These are phyloP conservation scores for Prietella phreatophila DNA, from an alignment of 2,113 vertebrate species.

Conservation along the genomic window DNA sequence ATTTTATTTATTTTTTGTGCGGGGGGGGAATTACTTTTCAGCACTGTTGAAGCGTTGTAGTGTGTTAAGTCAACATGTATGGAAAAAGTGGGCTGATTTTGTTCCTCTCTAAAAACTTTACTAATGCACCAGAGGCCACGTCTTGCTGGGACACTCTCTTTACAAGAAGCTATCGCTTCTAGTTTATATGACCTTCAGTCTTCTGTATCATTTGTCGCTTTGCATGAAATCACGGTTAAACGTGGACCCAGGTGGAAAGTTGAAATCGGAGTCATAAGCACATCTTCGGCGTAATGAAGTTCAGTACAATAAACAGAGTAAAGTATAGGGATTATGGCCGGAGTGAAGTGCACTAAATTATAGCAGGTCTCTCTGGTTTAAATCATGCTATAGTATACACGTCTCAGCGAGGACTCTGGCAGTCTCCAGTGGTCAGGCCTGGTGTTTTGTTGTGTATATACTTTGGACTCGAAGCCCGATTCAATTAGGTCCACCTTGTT, in stretches of 20 bases:
- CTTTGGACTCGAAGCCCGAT: constrained; percentile 29
- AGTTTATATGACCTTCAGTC: not conserved
- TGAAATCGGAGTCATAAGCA: not conserved
- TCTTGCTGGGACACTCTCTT: not conserved
- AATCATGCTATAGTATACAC: not conserved
- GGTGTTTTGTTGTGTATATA: constrained; percentile 20
- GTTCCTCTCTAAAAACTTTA: not conserved
- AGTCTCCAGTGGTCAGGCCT: constrained; percentile 29
- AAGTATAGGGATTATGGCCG: not conserved
- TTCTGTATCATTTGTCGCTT: not conserved
- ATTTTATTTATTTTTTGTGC: too few species aligned
- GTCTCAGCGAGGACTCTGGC: not conserved
- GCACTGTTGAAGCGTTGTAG: not conserved
- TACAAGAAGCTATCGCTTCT: not conserved
- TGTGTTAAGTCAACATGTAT: constrained; percentile 23
- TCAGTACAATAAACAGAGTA: not conserved
- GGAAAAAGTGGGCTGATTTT: not conserved
- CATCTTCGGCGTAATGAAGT: not conserved
- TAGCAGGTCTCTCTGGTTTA: not conserved
- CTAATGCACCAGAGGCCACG: not conserved
- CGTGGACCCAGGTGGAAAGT: constrained; percentile 1
- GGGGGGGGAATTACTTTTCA: not conserved
- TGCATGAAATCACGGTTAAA: not conserved
- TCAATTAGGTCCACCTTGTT: constrained; percentile 26
- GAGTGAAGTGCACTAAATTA: not conserved